Evolutionary conservation across 2,113 vertebrate genomes (phyloP), one percentile per base, ranked within the genome.

Genomic region (Morone chrysops): DNA sequence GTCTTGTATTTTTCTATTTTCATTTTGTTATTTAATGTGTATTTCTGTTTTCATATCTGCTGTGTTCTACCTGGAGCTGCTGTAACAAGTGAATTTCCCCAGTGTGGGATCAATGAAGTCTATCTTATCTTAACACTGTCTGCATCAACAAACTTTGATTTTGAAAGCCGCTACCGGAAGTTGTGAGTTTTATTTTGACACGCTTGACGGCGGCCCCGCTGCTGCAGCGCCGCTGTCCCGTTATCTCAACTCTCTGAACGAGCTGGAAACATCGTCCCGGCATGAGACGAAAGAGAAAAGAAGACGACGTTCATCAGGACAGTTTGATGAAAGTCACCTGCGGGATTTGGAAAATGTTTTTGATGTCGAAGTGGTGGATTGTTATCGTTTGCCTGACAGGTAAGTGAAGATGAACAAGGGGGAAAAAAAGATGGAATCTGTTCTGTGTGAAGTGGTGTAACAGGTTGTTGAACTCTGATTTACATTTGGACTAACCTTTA

Each of bases 361-460:
- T 31, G 5, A 4, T 60, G 14, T 38, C 50, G 8, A 71, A 68
- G 25, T 88, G 83, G 59, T 94, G 92, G 91, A 92, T 93, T 82
- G 70, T 63, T 1, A 2, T 89, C 16, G 48, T 91, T 70, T 93
- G 6, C 43, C 36, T 94, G 71, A 40, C 91, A 85, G 94, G 94
- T 94, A 92, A 78, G 93, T 73, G 14, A 56, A 5, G 54, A 20
- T 5, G 4, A 62, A 51, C 1, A 31, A 31, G 31, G 31, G 10
- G 66, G 6, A 12, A 36, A 56, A 14, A 16, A 57, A 62, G 53
- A 2, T 6, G 10, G 4, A 38, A 25, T 9, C 45, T 3, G 2
- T 4, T 13, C 13, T 31, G 41, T 16, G 54, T n/a, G 0, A 31
- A 38, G 47, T 12, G 73, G 38, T 9, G 31, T 3, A 87, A 76